These are phyloP conservation scores for Lordiphosa fenestrarum DNA, from an alignment of 2,888 invertebrate genomes.

Conservation along the genomic window DNA sequence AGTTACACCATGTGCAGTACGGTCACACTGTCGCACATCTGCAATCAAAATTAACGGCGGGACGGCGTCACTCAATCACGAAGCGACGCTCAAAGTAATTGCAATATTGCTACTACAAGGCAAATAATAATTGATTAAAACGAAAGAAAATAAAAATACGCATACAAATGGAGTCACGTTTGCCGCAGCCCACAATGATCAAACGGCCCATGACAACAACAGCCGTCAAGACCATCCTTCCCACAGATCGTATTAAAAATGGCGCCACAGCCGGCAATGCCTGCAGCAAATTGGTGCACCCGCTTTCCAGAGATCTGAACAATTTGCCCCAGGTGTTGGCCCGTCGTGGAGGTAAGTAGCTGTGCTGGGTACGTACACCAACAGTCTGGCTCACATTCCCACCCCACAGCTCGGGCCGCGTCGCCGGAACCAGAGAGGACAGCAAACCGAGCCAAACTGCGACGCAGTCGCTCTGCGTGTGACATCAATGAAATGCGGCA, in stretches of 20 bases:
- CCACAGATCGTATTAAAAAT: conserved; percentile 76
- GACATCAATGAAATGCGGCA: conserved; percentile 63
- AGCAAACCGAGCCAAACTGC: conserved; percentile 53
- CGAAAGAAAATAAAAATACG: neutral
- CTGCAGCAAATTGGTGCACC: conserved; percentile 16
- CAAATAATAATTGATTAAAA: neutral
- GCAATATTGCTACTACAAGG: neutral
- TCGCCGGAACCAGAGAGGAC: conserved; percentile 68
- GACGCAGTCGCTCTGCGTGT: conserved; percentile 75
- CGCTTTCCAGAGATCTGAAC: conserved; percentile 46
- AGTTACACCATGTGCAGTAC: neutral
- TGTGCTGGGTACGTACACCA: neutral
- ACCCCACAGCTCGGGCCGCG: conserved; percentile 56
- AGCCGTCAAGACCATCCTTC: conserved; percentile 68
- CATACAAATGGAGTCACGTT: conserved; percentile 81
- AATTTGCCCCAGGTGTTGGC: conserved; percentile 43
- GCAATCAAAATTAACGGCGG: conserved; percentile 61
- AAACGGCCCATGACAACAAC: conserved; percentile 60
- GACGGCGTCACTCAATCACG: conserved; percentile 54
- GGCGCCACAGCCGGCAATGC: conserved; percentile 10
- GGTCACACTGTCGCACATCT: conserved; percentile 30
- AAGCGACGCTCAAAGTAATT: neutral
- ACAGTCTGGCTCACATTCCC: no score
- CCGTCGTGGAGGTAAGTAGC: conserved; percentile 55
- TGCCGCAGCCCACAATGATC: conserved; percentile 79